phyloP scores from a whole-genome alignment of 2,888 invertebrate genomes.

The Rotaria sp. region DNA sequence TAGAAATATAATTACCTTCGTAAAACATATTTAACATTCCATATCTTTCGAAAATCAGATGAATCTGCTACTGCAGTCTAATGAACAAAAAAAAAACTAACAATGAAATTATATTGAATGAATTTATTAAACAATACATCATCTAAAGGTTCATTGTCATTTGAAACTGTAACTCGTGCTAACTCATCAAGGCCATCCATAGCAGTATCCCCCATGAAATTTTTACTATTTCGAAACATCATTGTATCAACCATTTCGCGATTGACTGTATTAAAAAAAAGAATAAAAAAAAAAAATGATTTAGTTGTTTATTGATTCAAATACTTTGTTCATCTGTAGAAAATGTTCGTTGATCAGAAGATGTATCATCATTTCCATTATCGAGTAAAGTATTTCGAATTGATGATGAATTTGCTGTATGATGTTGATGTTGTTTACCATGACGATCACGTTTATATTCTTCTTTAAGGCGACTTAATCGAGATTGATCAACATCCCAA shows the following conservation, averaged over 20 bases:
- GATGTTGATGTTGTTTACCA: neutral
- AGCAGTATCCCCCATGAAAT: slow-evolving; percentile 47
- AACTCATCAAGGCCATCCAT: slow-evolving; percentile 84
- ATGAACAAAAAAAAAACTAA: neutral
- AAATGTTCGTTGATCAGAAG: neutral
- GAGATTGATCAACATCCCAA: slow-evolving; percentile 55
- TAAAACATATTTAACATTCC: slow-evolving; percentile 77
- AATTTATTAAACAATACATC: neutral
- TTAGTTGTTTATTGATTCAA: neutral
- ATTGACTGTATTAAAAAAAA: neutral
- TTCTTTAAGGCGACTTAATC: slow-evolving; percentile 56
- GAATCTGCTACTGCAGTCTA: neutral
- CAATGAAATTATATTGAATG: neutral
- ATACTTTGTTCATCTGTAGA: neutral
- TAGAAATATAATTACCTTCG: slow-evolving; percentile 46
- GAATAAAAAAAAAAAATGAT: neutral
- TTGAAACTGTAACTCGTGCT: slow-evolving; percentile 89
- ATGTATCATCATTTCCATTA: slow-evolving; percentile 20
- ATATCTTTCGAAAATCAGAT: slow-evolving; percentile 55
- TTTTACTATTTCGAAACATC: slow-evolving; percentile 28
- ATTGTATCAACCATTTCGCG: slow-evolving; percentile 26
- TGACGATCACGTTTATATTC: slow-evolving; percentile 54
- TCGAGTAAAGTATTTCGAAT: neutral
- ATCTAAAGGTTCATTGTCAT: slow-evolving; percentile 79
- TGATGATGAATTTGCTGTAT: neutral